Base-by-base conservation (phyloP, 2,888 invertebrate species). In the Eubasilissa splendida region DNA sequence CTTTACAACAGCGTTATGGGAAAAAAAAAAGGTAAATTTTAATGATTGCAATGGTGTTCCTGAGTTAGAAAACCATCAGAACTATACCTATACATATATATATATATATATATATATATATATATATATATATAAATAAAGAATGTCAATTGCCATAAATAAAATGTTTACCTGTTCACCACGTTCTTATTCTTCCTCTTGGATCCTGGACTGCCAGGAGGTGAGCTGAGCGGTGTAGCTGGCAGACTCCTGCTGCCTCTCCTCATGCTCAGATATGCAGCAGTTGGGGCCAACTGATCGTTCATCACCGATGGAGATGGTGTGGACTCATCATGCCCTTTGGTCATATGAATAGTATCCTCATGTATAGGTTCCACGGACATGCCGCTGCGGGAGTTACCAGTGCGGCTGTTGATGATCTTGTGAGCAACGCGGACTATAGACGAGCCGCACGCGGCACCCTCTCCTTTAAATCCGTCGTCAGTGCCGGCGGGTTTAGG, bases 181-280 rank as follows among this genome's bases (percentile, higher is more conserved):
- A 86, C 85, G 71, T 92, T 88, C 84, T 88, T 87, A 22, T 91
- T 88, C 86, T 91, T 93, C 81, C 93, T 90, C n/a, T 92, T 90
- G 65, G 88, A 87, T 14, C 88, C 90, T 0, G 94, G 94, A 68
- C 93, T 93, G 42, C 88, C 87, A 14, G 87, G 88, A 0, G 94
- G 94, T 12, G 95, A 92, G 79, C 92, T 88, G 3, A 92, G 87
- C 0, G 95, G 95, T 0, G 94, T 93, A 0, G 92, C 92, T 0
- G 95, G 95, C 82, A 95, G 87, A 31, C 95, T 95, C 87, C 90
- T 93, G 86, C 95, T 95, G 82, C 93, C 94, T 82, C 94, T 91
- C 1, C 94, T 89, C 78, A 88, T 86, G 82, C 85, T 82, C 84
- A 87, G 84, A 87, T 86, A 83, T 87, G 86, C 88, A 89, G 77